Evolutionary conservation across 2,888 invertebrate genomes (phyloP).

Genomic region (Hedya salicella): DNA sequence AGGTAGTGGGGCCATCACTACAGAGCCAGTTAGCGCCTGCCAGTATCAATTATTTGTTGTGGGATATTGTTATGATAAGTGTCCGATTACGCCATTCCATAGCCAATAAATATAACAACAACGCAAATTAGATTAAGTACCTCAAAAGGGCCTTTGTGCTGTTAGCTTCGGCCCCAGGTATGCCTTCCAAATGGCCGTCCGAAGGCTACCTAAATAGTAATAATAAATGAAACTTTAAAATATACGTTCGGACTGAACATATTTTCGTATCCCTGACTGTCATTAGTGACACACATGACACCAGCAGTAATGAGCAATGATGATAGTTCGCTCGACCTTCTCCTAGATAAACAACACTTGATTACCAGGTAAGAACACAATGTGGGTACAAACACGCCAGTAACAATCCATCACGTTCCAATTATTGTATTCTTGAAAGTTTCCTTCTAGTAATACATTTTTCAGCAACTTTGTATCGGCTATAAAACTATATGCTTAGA

Average conservation of each 20-base stretch:
- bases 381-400: conserved; percentile 1
- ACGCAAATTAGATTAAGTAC: no score
- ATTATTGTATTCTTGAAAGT: conserved; percentile 16
- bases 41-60: no score
- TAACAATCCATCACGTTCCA: conserved; percentile 13
- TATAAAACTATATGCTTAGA: conserved; percentile 13
- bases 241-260: background rate
- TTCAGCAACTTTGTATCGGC: conserved; percentile 12
- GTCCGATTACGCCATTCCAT: no score
- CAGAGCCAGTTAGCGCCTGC: no score
- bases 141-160: no score
- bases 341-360: background rate
- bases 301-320: conserved; percentile 1
- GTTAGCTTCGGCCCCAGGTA: no score
- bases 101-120: no score
- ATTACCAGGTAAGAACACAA: background rate
- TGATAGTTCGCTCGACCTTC: conserved; percentile 2
- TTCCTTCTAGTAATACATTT: background rate
- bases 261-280: background rate
- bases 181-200: no score
- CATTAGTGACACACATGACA: background rate
- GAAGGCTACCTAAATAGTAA: no score
- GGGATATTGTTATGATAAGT: no score
- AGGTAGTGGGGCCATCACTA: no score
- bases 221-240: background rate